Evolutionary conservation across 2,113 vertebrate genomes (phyloP).

Genomic region (Aleadryas rufinucha): DNA sequence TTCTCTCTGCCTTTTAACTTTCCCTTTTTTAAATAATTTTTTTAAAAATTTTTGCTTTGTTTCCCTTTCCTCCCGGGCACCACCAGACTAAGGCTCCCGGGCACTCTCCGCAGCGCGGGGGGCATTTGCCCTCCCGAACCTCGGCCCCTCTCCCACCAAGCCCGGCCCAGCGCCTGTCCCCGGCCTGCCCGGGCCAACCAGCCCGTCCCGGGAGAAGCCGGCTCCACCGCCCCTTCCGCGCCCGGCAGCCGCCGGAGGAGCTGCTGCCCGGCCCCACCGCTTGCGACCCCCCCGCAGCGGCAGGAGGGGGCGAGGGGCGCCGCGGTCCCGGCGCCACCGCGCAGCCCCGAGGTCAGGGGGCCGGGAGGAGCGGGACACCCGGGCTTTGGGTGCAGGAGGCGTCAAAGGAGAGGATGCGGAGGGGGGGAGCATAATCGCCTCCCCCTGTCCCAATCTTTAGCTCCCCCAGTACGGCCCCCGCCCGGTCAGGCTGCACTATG

Average conservation of each 20-base stretch:
- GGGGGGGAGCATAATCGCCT: neutral
- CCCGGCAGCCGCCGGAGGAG: neutral
- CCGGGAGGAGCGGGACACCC: neutral
- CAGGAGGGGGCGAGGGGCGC: neutral
- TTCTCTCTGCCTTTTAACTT: neutral
- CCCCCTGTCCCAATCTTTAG: neutral
- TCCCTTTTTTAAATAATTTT: neutral
- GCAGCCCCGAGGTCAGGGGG: neutral
- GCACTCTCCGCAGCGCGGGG: neutral
- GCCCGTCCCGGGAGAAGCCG: neutral
- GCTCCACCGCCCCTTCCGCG: neutral
- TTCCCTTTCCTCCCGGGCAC: neutral
- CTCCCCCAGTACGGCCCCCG: neutral
- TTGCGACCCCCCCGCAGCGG: neutral
- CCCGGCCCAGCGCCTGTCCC: neutral
- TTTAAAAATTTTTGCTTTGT: neutral
- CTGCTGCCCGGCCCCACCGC: neutral
- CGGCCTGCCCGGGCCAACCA: neutral
- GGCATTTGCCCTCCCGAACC: neutral
- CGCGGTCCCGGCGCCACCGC: neutral
- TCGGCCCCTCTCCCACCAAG: neutral
- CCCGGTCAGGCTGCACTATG: neutral
- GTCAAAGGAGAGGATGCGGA: neutral
- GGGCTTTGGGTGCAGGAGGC: neutral
- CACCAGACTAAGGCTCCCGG: neutral